Evolutionary conservation across 1,140 invertebrate genomes (phyloP), one percentile per base, ranked within the genome.

Genomic region (Drosophila funebris): DNA sequence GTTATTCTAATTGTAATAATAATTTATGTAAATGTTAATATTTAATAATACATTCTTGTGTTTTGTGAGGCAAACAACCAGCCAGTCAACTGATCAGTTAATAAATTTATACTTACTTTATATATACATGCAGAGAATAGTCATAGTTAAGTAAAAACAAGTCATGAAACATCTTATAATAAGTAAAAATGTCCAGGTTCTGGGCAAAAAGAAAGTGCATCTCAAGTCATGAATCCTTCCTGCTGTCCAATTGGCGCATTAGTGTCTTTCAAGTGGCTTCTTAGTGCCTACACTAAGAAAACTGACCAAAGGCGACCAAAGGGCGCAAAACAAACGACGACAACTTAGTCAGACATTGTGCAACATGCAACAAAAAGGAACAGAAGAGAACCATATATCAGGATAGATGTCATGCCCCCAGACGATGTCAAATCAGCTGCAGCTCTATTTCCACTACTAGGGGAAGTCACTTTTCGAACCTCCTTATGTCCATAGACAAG

Each of bases 221-320:
- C 31, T 46, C n/a, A n/a, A 52, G 53, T 48, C 52, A 50, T 57
- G 24, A 11, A 33, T 48, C 9, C 24, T 31, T 48, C 20, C 22
- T 33, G 31, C 31, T 33, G 57, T 37, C 24, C 18, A 18, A 31
- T 71, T 44, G 61, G 50, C 56, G 73, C 54, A 76, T 88, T 83
- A 80, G 56, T 89, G 83, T 83, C 83, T 46, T 43, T 88, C 79
- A 88, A 77, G 44, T 67, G 69, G 13, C 73, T 69, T 66, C 76
- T 84, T 84, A 84, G 48, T 62, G 44, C 53, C 48, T 37, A 46
- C 13, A 27, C 24, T 41, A 44, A 46, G 54, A 53, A 58, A 18
- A 27, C 53, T 60, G 66, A 43, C 48, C 72, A 76, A 18, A 1
- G 13, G 27, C 50, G 27, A n/a, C n/a, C 36, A 11, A 29, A 36